These are phyloP conservation scores for Drosophila neonasuta DNA, from an alignment of 2,888 invertebrate species.

Conservation along the genomic window DNA sequence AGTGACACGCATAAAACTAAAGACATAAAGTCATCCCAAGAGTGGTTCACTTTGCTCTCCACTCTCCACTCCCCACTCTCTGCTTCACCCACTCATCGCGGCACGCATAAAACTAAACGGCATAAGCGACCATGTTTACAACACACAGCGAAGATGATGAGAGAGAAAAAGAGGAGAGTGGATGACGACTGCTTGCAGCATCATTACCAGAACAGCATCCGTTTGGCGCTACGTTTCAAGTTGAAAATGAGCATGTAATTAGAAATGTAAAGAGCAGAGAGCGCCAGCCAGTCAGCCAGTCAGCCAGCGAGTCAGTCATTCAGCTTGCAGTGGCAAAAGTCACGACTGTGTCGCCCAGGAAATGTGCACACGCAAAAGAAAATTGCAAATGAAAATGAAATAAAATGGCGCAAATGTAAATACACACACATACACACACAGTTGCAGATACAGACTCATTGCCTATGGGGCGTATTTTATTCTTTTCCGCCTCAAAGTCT, in stretches of 20 bases:
- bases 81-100: constrained; percentile 3
- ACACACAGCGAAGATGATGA: constrained; percentile 30
- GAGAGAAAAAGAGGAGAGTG: background rate
- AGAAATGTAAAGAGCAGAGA: constrained; percentile 63
- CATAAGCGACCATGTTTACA: constrained; percentile 54
- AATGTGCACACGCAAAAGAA: constrained; percentile 68
- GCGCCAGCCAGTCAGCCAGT: constrained; percentile 15
- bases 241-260: constrained; percentile 71
- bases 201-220: constrained; percentile 44
- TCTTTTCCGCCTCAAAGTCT: constrained; percentile 55
- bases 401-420: constrained; percentile 68
- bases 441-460: constrained; percentile 38
- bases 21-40: constrained; percentile 46
- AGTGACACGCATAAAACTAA: constrained; percentile 46
- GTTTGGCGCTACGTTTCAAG: constrained; percentile 52
- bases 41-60: background rate
- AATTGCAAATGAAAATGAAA: constrained; percentile 70
- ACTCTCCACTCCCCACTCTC: too few species aligned
- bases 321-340: constrained; percentile 56
- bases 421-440: constrained; percentile 21
- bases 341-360: constrained; percentile 59
- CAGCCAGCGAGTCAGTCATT: constrained; percentile 20
- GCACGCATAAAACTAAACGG: constrained; percentile 47
- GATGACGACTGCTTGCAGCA: constrained; percentile 19
- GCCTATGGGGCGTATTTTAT: constrained; percentile 58